Evolutionary conservation across 1,140 invertebrate species (phyloP).

Genomic region (Brachionus asplanchnoidis): DNA sequence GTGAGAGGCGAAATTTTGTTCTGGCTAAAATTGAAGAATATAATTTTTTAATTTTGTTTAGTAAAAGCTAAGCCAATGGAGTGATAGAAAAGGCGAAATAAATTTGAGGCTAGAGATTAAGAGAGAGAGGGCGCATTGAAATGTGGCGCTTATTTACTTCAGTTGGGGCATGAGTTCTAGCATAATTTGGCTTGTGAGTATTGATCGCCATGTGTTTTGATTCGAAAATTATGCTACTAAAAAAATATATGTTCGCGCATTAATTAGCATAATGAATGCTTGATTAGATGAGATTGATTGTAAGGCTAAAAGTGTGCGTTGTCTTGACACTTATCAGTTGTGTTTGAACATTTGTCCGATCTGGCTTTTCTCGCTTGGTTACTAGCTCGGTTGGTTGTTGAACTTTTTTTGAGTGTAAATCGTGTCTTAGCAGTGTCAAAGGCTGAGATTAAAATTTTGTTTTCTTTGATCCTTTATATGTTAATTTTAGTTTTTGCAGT

Average conservation of each 20-base stretch:
- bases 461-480: too few relatives aligned
- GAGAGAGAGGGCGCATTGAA: too few relatives aligned
- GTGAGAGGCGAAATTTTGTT: not conserved
- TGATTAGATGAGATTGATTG: not conserved
- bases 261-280: not conserved
- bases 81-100: not conserved
- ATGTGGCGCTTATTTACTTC: too few relatives aligned
- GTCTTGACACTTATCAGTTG: not conserved
- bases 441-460: too few relatives aligned
- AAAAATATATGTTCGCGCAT: not conserved
- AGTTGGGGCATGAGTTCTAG: not conserved
- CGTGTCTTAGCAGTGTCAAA: too few relatives aligned
- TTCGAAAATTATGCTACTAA: not conserved
- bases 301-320: not conserved
- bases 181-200: not conserved
- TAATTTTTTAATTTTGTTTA: not conserved
- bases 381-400: too few relatives aligned
- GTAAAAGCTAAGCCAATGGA: not conserved
- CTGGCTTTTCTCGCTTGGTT: too few relatives aligned
- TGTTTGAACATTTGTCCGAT: not conserved
- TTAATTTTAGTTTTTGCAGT: too few relatives aligned
- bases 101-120: not conserved
- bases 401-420: too few relatives aligned
- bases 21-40: not conserved
- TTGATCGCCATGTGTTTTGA: not conserved